These are phyloP conservation scores for Ophonus ardosiacus DNA, from an alignment of 2,888 invertebrate species.

Conservation along the genomic window DNA sequence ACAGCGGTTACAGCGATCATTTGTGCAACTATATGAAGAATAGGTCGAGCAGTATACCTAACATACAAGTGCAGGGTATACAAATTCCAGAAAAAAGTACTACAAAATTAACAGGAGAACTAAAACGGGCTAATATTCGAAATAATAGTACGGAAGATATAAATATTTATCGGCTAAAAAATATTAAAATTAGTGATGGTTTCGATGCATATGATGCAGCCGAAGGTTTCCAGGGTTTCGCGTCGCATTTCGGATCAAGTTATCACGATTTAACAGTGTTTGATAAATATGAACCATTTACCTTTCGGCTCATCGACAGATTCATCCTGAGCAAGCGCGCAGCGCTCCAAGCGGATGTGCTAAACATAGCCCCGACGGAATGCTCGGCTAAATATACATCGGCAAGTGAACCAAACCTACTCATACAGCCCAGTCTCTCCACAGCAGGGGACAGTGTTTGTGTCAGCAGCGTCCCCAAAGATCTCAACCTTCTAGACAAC, in stretches of 20 bases:
- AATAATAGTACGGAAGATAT: slow-evolving; percentile 63
- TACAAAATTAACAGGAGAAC: slow-evolving; percentile 62
- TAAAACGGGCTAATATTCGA: slow-evolving; percentile 53
- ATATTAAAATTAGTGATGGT: slow-evolving; percentile 70
- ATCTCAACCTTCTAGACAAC: slow-evolving; percentile 80
- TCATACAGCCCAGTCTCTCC: slow-evolving; percentile 65
- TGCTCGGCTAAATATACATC: slow-evolving; percentile 73
- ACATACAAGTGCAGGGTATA: slow-evolving; percentile 72
- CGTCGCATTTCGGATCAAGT: slow-evolving; percentile 74
- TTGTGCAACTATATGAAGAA: slow-evolving; percentile 70
- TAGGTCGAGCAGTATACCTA: slow-evolving; percentile 76
- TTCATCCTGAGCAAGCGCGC: slow-evolving; percentile 70
- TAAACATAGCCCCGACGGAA: slow-evolving; percentile 72
- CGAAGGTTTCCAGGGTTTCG: slow-evolving; percentile 70
- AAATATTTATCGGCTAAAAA: slow-evolving; percentile 64
- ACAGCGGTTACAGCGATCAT: slow-evolving; percentile 86
- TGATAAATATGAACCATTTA: slow-evolving; percentile 71
- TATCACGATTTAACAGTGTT: slow-evolving; percentile 73
- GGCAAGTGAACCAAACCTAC: slow-evolving; percentile 74
- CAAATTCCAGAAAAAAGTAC: slow-evolving; percentile 63
- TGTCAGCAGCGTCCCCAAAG: slow-evolving; percentile 81
- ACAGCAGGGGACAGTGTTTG: slow-evolving; percentile 72
- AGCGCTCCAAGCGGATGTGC: slow-evolving; percentile 68
- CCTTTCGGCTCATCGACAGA: slow-evolving; percentile 69
- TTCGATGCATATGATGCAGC: slow-evolving; percentile 73